These are phyloP conservation scores for Drosophila bocqueti DNA, from an alignment of 1,140 invertebrate genomes.

Conservation along the genomic window DNA sequence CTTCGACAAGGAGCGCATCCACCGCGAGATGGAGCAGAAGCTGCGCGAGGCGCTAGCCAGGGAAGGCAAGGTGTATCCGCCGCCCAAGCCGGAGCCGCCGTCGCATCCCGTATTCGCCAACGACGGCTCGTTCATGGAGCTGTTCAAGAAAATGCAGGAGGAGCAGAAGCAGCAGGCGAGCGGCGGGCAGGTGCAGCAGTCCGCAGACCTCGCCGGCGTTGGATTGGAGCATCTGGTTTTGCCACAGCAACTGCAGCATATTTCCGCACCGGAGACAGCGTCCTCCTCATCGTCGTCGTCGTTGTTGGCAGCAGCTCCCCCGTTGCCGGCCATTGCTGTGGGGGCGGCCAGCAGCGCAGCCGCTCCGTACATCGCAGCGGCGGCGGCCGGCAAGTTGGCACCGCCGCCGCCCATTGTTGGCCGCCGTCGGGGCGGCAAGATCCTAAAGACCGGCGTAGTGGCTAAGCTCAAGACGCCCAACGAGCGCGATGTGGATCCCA, in stretches of 20 bases:
- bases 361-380: conserved; percentile 83
- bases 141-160: conserved; percentile 95
- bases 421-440: conserved; percentile 93
- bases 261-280: conserved; percentile 37
- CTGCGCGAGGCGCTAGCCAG: conserved; percentile 73
- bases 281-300: not conserved
- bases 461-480: conserved; percentile 91
- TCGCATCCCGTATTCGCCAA: conserved; percentile 89
- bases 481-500: conserved; percentile 88
- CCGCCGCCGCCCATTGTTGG: conserved; percentile 87
- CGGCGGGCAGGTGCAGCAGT: conserved; percentile 47
- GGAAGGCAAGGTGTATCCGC: conserved; percentile 84
- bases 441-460: conserved; percentile 95
- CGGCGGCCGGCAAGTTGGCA: conserved; percentile 77
- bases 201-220: not conserved
- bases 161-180: conserved; percentile 86
- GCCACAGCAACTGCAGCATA: conserved; percentile 20
- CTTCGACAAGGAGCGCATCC: conserved; percentile 82
- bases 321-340: conserved; percentile 79
- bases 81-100: conserved; percentile 77
- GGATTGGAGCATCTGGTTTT: conserved; percentile 6
- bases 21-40: conserved; percentile 83
- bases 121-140: conserved; percentile 95
- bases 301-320: conserved; percentile 16
- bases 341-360: conserved; percentile 61